Evolutionary conservation across 2,797 vertebrate species (phyloP), one percentile per base, ranked within the genome.

Genomic region (Cottoperca gobio): DNA sequence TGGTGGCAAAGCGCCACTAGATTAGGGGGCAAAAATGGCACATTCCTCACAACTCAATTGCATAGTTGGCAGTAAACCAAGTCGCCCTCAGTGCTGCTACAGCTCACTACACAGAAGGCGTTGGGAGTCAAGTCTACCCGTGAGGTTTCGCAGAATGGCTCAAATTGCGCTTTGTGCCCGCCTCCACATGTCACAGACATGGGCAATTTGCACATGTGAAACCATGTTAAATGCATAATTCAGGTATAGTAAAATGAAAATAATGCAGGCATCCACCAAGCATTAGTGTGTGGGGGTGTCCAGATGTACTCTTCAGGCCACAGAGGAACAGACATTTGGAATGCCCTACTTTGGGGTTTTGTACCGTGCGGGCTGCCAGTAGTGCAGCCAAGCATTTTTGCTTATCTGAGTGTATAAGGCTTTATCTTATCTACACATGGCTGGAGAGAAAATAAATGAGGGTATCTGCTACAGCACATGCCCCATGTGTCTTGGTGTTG

Each of bases 351-450:
- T 92, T 85, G 52, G n/a, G 23, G 73, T 73, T 53, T 78, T 60
- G 48, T 66, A 46, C 54, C 16, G 19, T 65, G 57, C 49, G 9
- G 46, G 35, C 62, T 75, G 83, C 78, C 78, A 77, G 73, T 53
- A 59, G 70, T 78, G 73, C 73, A 88, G 61, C 70, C 76, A 73
- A 83, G 81, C 70, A 6, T 74, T 83, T 86, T 88, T 84, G 81
- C 73, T 78, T 86, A 73, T 79, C 86, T 77, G 55, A 81, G 82
- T 81, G 73, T 65, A 66, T 55, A 73, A 54, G 66, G 78, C 75
- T 84, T 86, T 84, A 82, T 91, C 90, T 89, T 87, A 88, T 90
- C 86, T 84, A 33, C 83, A 89, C 83, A 82, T 76, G 79, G 75
- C 81, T 86, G 80, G 49, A 75, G 76, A 81, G 83, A 23, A 86